Percentiles rank a stretch among this genome's conserved stretches.
Conservation (phyloP, 2,797 vertebrate species). For the Ctenosaura bakeri region DNA sequence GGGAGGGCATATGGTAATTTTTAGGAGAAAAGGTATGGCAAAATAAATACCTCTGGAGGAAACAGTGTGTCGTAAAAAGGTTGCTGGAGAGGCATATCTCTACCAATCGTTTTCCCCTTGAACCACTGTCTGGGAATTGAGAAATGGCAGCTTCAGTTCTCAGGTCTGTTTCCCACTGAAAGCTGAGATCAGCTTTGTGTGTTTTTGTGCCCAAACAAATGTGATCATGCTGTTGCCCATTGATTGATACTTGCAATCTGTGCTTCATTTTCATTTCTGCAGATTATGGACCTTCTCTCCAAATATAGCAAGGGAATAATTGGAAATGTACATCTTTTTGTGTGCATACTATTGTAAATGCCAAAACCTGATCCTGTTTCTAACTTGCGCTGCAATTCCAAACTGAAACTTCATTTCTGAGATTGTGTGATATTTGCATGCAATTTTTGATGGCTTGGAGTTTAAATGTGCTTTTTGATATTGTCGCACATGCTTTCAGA, state of each 20-base stretch:
- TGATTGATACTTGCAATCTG: not conserved
- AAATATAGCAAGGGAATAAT: not conserved
- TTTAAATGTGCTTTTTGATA: not conserved
- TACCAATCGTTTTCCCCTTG: not conserved
- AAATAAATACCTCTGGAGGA: not conserved
- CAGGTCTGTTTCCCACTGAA: not conserved
- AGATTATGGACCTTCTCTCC: not conserved
- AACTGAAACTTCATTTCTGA: conserved; percentile 14
- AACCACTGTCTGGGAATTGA: not conserved
- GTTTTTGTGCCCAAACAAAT: not conserved
- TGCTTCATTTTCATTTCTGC: not conserved
- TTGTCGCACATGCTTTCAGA: conserved; percentile 6
- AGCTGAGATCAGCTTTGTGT: too few species aligned
- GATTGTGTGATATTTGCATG: conserved; percentile 4
- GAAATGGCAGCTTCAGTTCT: not conserved
- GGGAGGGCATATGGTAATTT: not conserved
- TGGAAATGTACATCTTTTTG: not conserved
- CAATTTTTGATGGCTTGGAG: conserved; percentile 17
- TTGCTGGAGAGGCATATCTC: not conserved
- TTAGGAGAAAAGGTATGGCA: not conserved
- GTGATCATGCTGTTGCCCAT: not conserved
- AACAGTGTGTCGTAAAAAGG: not conserved
- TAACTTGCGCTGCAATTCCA: not conserved
- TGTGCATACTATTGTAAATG: not conserved
- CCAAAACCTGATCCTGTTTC: not conserved